Evolutionary conservation across 2,888 invertebrate species (phyloP).

Genomic region (Axea sp.): DNA sequence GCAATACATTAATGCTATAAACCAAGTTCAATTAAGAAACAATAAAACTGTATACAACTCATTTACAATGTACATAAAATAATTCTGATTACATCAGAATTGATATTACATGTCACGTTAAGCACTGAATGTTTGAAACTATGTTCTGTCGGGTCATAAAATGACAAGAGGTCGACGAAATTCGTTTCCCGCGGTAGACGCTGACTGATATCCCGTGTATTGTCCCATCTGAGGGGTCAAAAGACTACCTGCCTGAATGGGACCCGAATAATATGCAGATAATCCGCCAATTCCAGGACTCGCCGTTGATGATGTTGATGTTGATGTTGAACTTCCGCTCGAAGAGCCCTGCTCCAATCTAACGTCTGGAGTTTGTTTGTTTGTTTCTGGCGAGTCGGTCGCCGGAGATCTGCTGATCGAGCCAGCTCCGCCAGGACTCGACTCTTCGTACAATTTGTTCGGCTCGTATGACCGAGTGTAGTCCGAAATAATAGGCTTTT

Average conservation of each 20-base stretch:
- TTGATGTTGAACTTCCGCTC: conserved; percentile 80
- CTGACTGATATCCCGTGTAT: conserved; percentile 82
- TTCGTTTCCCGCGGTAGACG: conserved; percentile 83
- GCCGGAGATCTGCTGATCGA: conserved; percentile 80
- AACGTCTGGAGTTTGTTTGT: conserved; percentile 73
- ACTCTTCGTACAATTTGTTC: conserved; percentile 82
- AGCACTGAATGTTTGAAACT: conserved; percentile 70
- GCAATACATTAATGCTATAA: conserved; percentile 23
- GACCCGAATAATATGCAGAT: conserved; percentile 78
- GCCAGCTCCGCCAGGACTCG: conserved; percentile 79
- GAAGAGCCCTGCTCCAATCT: conserved; percentile 72
- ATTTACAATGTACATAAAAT: conserved; percentile 49
- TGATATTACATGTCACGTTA: conserved; percentile 56
- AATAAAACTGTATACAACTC: conserved; percentile 52
- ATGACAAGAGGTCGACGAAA: conserved; percentile 87
- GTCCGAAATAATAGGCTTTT: conserved; percentile 81
- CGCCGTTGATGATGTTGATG: conserved; percentile 83
- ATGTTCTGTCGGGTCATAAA: conserved; percentile 87
- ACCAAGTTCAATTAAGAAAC: conserved; percentile 14
- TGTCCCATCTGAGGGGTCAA: conserved; percentile 85
- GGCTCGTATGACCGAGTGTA: conserved; percentile 86
- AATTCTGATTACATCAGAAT: conserved; percentile 44
- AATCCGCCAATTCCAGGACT: conserved; percentile 78
- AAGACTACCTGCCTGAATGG: conserved; percentile 74
- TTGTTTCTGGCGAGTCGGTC: conserved; percentile 80